These are phyloP conservation scores for Siderastrea siderea DNA, from an alignment of 92 coral and sea anemone species.

Conservation along the genomic window DNA sequence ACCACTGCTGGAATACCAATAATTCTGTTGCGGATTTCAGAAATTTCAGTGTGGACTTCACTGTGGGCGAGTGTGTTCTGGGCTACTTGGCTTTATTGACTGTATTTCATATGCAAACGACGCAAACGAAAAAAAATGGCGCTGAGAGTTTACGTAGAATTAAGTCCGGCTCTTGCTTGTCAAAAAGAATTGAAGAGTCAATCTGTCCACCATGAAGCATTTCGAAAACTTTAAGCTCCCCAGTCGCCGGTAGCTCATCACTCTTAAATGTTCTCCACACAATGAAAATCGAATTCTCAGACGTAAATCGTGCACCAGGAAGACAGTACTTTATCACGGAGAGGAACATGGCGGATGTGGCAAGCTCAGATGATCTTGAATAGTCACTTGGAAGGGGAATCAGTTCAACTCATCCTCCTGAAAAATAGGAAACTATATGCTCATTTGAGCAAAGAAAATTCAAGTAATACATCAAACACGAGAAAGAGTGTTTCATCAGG, in stretches of 20 bases:
- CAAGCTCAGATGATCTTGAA: background rate
- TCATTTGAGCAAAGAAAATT: background rate
- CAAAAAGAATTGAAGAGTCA: too few species aligned
- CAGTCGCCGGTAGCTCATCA: background rate
- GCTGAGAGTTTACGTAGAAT: too few species aligned
- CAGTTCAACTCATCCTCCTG: background rate
- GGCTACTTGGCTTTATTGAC: too few species aligned
- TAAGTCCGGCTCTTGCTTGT: too few species aligned
- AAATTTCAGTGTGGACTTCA: too few species aligned
- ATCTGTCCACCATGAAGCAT: background rate
- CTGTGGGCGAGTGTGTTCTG: too few species aligned
- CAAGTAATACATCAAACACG: background rate
- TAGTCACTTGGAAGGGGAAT: background rate
- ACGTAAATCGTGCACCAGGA: background rate
- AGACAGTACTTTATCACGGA: background rate
- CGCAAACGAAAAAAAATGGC: too few species aligned
- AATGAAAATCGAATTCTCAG: background rate
- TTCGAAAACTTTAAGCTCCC: background rate
- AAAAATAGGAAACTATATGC: background rate
- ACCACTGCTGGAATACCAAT: too few species aligned
- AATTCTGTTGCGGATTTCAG: too few species aligned
- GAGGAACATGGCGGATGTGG: background rate
- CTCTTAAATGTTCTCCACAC: background rate
- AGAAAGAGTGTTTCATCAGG: too few species aligned
- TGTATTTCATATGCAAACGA: too few species aligned